Percentiles rank a stretch among this genome's conserved stretches.
Conservation (phyloP, 2,797 vertebrate genomes). For the Pseudocheirus occidentalis region DNA sequence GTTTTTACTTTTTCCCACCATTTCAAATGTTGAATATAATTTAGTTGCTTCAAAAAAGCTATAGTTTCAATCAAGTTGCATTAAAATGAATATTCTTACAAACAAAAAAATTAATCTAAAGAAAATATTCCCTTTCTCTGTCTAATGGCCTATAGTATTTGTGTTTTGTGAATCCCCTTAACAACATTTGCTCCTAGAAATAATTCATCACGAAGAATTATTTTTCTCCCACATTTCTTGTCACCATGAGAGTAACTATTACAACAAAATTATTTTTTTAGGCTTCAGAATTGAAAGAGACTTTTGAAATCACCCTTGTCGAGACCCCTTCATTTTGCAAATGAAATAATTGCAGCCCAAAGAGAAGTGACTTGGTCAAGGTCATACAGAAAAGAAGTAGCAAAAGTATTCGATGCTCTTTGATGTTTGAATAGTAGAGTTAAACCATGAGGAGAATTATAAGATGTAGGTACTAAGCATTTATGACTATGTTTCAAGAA, state of each 20-base stretch:
- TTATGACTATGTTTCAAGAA: background rate
- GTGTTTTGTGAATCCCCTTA: background rate
- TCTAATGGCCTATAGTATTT: conserved; percentile 19
- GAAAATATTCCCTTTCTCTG: conserved; percentile 40
- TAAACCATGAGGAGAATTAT: background rate
- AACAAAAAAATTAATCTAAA: background rate
- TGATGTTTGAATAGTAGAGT: background rate
- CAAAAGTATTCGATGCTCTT: background rate
- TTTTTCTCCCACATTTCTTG: conserved; percentile 16
- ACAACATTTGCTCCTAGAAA: conserved; percentile 41
- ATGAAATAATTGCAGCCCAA: background rate
- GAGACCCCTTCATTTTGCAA: background rate
- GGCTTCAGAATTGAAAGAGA: background rate
- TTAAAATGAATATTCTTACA: conserved; percentile 26
- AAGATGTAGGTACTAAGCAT: background rate
- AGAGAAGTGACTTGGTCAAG: background rate
- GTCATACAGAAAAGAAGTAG: background rate
- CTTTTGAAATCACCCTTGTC: conserved; percentile 1
- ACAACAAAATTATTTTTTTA: conserved; percentile 1
- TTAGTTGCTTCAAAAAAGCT: conserved; percentile 44
- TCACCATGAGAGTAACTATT: conserved; percentile 5
- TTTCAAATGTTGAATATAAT: conserved; percentile 48
- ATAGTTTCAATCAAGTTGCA: conserved; percentile 37
- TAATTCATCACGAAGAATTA: conserved; percentile 2
- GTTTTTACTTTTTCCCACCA: conserved; percentile 38